phyloP scores from a whole-genome alignment of 2,797 vertebrate species.

The Xenops minutus region DNA sequence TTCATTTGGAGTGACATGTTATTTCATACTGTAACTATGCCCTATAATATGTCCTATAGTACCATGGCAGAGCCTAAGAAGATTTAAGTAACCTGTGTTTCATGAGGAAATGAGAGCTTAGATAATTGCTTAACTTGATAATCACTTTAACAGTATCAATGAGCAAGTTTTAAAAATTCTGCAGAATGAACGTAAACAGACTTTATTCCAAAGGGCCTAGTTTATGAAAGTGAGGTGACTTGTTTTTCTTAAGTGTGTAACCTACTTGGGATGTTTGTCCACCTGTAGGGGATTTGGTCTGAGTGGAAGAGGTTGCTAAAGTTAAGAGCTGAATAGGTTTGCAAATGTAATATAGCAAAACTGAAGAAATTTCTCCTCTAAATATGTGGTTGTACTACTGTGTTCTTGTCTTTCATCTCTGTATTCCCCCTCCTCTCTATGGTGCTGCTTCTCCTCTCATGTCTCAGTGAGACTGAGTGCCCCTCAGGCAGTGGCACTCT shows the following conservation, averaged over 20 bases:
- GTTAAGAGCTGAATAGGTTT: not conserved
- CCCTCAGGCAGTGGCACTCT: not conserved
- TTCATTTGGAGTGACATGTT: not conserved
- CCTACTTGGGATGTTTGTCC: not conserved
- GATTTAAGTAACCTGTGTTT: conserved; percentile 9
- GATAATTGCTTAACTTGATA: not conserved
- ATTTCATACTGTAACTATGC: not conserved
- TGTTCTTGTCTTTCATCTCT: not conserved
- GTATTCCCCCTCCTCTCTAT: not conserved
- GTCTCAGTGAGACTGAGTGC: not conserved
- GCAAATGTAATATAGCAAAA: not conserved
- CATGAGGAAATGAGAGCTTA: not conserved
- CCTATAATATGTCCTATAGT: not conserved
- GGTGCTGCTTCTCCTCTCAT: not conserved
- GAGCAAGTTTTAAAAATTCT: not conserved
- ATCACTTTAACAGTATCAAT: not conserved
- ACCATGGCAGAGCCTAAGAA: not conserved
- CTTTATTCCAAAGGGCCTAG: not conserved
- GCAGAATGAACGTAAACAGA: not conserved
- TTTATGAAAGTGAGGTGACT: not conserved
- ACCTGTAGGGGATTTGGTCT: not conserved
- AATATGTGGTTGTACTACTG: not conserved
- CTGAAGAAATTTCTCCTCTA: not conserved
- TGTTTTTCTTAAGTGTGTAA: not conserved
- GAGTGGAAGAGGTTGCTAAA: not conserved